A percentile compares a stretch with the other conserved stretches of the same genome.
These are phyloP conservation scores for Chalcosyrphus nemorum DNA, from an alignment of 2,888 invertebrate genomes.

Conservation along the genomic window DNA sequence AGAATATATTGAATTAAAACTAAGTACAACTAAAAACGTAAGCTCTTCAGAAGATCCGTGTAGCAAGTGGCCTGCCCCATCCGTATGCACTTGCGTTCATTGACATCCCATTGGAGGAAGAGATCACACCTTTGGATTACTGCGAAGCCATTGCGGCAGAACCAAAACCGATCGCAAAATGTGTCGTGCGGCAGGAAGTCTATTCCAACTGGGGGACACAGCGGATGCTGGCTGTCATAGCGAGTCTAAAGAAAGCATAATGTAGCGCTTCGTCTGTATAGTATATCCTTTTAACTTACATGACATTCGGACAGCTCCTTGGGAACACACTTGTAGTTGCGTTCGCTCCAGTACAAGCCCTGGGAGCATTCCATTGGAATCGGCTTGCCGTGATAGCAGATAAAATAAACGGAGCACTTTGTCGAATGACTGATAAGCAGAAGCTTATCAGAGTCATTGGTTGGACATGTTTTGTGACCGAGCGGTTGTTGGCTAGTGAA, in stretches of 20 bases:
- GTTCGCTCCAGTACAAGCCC: slow-evolving; percentile 75
- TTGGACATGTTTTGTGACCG: slow-evolving; percentile 1
- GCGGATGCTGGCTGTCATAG: background rate
- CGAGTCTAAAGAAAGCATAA: background rate
- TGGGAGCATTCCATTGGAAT: slow-evolving; percentile 36
- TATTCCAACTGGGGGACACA: slow-evolving; percentile 49
- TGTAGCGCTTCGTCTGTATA: background rate
- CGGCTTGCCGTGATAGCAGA: slow-evolving; percentile 48
- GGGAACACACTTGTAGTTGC: slow-evolving; percentile 78
- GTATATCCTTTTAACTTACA: slow-evolving; percentile 71
- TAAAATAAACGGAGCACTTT: slow-evolving; percentile 35
- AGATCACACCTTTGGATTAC: slow-evolving; percentile 64
- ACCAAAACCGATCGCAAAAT: slow-evolving; percentile 62
- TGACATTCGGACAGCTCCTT: slow-evolving; percentile 77
- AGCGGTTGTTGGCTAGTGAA: background rate
- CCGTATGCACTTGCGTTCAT: slow-evolving; percentile 59
- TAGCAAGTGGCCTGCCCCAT: slow-evolving; percentile 47
- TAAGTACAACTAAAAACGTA: background rate
- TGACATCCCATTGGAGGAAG: slow-evolving; percentile 69
- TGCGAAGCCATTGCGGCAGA: slow-evolving; percentile 50
- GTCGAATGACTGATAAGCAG: slow-evolving; percentile 32
- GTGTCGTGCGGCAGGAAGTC: slow-evolving; percentile 67
- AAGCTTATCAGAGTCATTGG: slow-evolving; percentile 37
- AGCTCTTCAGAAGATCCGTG: slow-evolving; percentile 1
- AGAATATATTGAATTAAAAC: too few relatives aligned